Conservation (phyloP, 2,888 invertebrate species). For the Pachymerium ferrugineum region DNA sequence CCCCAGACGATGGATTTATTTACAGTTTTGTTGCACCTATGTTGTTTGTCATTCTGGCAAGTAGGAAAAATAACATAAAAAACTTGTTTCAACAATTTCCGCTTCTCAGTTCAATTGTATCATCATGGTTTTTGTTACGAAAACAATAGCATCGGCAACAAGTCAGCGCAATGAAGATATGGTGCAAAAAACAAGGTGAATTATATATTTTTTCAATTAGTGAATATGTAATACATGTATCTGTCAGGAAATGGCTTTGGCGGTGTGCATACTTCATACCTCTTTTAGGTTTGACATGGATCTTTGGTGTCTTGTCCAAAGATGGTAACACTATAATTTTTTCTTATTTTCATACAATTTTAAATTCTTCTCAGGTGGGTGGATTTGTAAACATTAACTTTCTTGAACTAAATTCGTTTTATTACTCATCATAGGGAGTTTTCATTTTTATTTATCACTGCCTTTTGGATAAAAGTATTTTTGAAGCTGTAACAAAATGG, state of each 20-base stretch:
- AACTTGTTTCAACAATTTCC: neutral
- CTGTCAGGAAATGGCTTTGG: neutral
- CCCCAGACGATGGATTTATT: neutral
- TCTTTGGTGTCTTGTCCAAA: neutral
- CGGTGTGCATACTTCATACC: neutral
- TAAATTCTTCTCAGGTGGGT: conserved; percentile 11
- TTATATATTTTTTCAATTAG: too few relatives aligned
- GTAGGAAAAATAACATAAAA: neutral
- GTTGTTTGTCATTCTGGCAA: neutral
- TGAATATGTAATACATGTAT: too few relatives aligned
- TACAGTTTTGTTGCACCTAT: neutral
- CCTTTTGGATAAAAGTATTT: too few relatives aligned
- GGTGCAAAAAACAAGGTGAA: neutral
- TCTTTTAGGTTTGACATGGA: conserved; percentile 10
- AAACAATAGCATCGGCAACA: neutral
- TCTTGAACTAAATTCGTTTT: neutral
- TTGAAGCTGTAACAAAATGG: too few relatives aligned
- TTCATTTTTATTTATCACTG: neutral
- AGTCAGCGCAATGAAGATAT: neutral
- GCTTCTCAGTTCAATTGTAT: neutral
- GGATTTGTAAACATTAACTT: neutral
- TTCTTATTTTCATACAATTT: conserved; percentile 13
- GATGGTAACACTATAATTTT: neutral
- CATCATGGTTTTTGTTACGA: neutral
- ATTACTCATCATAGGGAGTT: neutral